These are phyloP conservation scores for Eulimnadia texana DNA, from an alignment of 1,140 invertebrate species.

Conservation along the genomic window DNA sequence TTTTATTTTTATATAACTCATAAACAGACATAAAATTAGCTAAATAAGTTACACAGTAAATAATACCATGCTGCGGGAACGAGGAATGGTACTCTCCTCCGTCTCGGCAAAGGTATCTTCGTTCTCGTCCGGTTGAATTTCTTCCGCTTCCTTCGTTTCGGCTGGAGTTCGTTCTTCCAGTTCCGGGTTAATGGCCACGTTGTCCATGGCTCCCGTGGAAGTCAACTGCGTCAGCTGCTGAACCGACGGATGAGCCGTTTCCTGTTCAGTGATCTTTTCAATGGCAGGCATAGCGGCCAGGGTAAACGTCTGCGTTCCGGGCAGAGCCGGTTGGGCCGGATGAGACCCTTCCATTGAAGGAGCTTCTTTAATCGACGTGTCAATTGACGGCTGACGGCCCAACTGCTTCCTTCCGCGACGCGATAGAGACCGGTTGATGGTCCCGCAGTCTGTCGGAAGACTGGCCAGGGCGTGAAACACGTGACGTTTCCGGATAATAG, in stretches of 20 bases:
- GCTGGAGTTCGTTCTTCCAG: neutral
- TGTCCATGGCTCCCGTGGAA: slow-evolving; percentile 8
- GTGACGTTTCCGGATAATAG: slow-evolving; percentile 92
- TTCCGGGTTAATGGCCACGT: slow-evolving; percentile 5
- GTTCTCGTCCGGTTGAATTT: neutral
- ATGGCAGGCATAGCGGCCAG: slow-evolving; percentile 76
- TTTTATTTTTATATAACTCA: no score
- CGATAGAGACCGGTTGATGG: slow-evolving; percentile 70
- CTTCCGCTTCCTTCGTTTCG: neutral
- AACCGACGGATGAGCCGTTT: slow-evolving; percentile 60
- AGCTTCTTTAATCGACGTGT: slow-evolving; percentile 26
- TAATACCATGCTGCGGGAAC: slow-evolving; percentile 16
- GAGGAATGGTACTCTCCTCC: neutral
- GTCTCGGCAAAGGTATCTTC: slow-evolving; percentile 5
- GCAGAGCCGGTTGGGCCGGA: slow-evolving; percentile 74
- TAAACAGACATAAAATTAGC: no score
- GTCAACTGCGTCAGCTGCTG: slow-evolving; percentile 27
- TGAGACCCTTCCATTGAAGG: slow-evolving; percentile 60
- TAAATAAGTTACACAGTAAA: no score
- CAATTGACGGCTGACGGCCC: slow-evolving; percentile 19
- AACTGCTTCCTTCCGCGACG: slow-evolving; percentile 38
- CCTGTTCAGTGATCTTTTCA: slow-evolving; percentile 87
- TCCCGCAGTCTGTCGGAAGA: slow-evolving; percentile 77
- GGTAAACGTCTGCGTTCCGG: slow-evolving; percentile 76
- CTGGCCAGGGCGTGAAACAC: slow-evolving; percentile 95